These are phyloP conservation scores for Bruchidius siliquastri DNA, from an alignment of 2,888 invertebrate species.

Conservation along the genomic window DNA sequence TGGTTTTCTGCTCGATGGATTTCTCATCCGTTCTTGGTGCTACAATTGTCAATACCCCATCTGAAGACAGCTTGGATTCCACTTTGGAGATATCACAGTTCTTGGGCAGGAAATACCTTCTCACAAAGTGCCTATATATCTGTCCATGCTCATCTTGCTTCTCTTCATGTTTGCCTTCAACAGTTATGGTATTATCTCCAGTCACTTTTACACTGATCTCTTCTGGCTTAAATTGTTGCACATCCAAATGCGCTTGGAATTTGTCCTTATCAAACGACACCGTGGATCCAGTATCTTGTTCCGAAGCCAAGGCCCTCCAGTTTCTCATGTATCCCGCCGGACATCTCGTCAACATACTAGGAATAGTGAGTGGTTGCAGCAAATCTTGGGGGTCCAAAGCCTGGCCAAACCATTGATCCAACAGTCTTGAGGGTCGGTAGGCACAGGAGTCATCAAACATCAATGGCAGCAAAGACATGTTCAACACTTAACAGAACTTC, in stretches of 20 bases:
- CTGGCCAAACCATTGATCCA: conserved; percentile 4
- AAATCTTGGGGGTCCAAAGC: conserved; percentile 3
- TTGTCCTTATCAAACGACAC: conserved; percentile 55
- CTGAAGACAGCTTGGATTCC: conserved; percentile 68
- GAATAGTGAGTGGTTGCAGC: conserved; percentile 1
- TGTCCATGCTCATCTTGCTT: conserved; percentile 69
- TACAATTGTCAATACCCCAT: conserved; percentile 66
- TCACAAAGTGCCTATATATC: conserved; percentile 71
- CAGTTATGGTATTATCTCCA: conserved; percentile 53
- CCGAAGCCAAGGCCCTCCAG: conserved; percentile 8
- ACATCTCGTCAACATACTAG: conserved; percentile 1
- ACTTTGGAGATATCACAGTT: conserved; percentile 69
- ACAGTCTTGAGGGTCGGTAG: conserved; percentile 1
- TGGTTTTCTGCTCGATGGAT: conserved; percentile 11
- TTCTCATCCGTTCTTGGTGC: conserved; percentile 50
- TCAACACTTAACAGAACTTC: neutral
- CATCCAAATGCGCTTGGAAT: conserved; percentile 48
- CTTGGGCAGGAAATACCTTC: conserved; percentile 69
- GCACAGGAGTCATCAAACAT: conserved; percentile 1
- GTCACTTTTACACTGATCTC: conserved; percentile 43
- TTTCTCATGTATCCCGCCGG: conserved; percentile 5
- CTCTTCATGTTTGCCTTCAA: conserved; percentile 76
- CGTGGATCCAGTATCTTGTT: conserved; percentile 20
- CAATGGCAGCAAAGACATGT: conserved; percentile 6
- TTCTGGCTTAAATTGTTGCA: conserved; percentile 21